Evolutionary conservation across 1,140 invertebrate genomes (phyloP), one percentile per base, ranked within the genome.

Genomic region (Cydia fagiglandana): DNA sequence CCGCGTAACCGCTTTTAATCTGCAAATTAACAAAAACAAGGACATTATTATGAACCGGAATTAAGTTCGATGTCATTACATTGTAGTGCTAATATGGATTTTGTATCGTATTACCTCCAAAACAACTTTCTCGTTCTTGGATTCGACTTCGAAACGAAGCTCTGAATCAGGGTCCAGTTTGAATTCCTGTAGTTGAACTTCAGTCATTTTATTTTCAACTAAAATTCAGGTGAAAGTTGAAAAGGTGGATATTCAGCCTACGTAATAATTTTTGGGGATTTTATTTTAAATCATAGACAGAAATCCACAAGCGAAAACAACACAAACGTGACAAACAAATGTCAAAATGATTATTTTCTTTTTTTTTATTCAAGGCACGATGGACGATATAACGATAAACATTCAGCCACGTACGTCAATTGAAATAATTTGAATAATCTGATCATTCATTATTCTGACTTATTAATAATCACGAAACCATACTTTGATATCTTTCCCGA

Each of bases 71-170:
- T 7, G 2, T 56, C 15, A 17, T 56, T 17, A 9, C 9, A 61
- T 24, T 61, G 6, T 20, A 61, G 7, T 24, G 10, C 15, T 24
- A 61, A 10, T 12, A 17, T 61, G 20, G 20, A 24, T 61, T 38
- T 50, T 64, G n/a, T 64, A 64, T 38, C 70, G 75, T 80, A 85
- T 91, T 93, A 98, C 97, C 93, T 97, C 97, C 56, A 98, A 91
- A 45, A 94, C 94, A 10, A 98, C 97, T 93, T 97, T 97, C 87
- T 97, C 96, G 87, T 96, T 95, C 92, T 97, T 97, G 4, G 95
- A 95, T 93, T 99, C 98, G 0, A 99, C 96, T 95, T 99, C 98
- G 93, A 99, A 98, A 64, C 98, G 94, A 15, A 99, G 93, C 93
- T 99, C 98, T 20, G 95, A 96, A 85, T 98, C 97, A 0, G 94